phyloP scores from a whole-genome alignment of 2,113 vertebrate genomes.

The Macaca mulatta region DNA sequence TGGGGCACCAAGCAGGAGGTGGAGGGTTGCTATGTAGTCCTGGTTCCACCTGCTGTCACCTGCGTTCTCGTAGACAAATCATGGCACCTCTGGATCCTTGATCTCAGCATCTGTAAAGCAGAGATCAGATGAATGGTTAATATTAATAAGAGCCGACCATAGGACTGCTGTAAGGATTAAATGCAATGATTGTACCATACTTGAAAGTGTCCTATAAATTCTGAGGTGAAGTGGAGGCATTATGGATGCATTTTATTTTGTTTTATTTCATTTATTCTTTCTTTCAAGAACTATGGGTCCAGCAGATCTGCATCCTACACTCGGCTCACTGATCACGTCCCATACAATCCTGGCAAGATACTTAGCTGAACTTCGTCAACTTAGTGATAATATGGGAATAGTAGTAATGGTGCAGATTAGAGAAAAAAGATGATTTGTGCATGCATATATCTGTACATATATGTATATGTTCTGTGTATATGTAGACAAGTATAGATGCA shows the following conservation, averaged over 20 bases:
- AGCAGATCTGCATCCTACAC: neutral
- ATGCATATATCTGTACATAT: neutral
- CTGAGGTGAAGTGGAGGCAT: neutral
- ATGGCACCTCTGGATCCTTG: fast-evolving
- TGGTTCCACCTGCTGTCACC: neutral
- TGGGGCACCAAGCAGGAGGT: fast-evolving
- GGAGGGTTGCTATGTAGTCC: neutral
- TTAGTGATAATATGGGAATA: neutral
- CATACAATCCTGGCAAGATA: neutral
- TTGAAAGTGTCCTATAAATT: neutral
- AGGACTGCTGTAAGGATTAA: neutral
- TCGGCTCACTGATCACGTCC: neutral
- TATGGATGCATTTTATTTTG: neutral
- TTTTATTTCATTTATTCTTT: neutral
- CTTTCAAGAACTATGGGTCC: neutral
- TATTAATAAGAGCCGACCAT: fast-evolving
- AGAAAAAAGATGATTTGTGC: fast-evolving
- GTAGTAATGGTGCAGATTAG: neutral
- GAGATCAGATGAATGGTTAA: fast-evolving
- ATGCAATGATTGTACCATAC: neutral
- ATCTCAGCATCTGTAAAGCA: neutral
- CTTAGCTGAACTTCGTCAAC: neutral
- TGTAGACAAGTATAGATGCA: fast-evolving
- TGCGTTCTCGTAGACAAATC: too few species aligned
- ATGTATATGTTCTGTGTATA: neutral